Evolutionary conservation across 2,797 vertebrate species (phyloP).

Genomic region (Etheostoma nigrum): DNA sequence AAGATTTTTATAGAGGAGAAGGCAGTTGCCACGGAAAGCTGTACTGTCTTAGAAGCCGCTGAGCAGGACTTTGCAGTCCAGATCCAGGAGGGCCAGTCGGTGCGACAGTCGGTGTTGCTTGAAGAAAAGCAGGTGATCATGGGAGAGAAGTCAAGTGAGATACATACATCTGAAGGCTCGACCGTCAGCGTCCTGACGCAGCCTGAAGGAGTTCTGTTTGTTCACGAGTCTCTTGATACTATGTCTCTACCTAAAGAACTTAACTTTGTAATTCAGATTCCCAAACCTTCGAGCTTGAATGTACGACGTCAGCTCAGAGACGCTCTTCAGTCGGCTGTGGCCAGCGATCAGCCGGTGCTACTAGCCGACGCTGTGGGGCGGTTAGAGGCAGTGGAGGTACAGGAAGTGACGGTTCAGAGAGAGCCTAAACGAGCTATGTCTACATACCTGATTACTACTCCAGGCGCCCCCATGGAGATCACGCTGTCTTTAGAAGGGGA

Average conservation of each 20-base stretch:
- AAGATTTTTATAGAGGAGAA: conserved; percentile 78
- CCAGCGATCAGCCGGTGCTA: conserved; percentile 83
- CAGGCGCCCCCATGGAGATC: conserved; percentile 85
- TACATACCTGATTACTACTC: conserved; percentile 87
- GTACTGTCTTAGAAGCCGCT: conserved; percentile 78
- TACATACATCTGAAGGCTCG: conserved; percentile 63
- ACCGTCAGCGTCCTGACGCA: conserved; percentile 72
- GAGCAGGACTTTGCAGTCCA: conserved; percentile 86
- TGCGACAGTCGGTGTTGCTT: conserved; percentile 84
- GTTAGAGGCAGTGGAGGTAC: conserved; percentile 83
- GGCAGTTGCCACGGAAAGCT: conserved; percentile 81
- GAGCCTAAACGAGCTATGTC: conserved; percentile 80
- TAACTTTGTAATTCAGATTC: conserved; percentile 78
- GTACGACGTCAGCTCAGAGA: conserved; percentile 85
- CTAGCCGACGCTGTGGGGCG: conserved; percentile 85
- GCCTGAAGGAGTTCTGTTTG: conserved; percentile 55
- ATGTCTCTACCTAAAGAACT: conserved; percentile 85
- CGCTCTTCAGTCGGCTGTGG: conserved; percentile 86
- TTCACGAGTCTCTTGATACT: conserved; percentile 78
- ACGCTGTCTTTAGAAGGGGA: conserved; percentile 85
- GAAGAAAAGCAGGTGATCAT: conserved; percentile 86
- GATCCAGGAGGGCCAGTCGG: conserved; percentile 86
- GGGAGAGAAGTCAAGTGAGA: conserved; percentile 75
- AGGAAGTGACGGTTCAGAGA: conserved; percentile 81
- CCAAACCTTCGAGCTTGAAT: conserved; percentile 78